A percentile compares a stretch with the other conserved stretches of the same genome.
These are phyloP conservation scores for Melanotaenia pygmaea DNA, from an alignment of 2,797 vertebrate genomes.

Conservation along the genomic window DNA sequence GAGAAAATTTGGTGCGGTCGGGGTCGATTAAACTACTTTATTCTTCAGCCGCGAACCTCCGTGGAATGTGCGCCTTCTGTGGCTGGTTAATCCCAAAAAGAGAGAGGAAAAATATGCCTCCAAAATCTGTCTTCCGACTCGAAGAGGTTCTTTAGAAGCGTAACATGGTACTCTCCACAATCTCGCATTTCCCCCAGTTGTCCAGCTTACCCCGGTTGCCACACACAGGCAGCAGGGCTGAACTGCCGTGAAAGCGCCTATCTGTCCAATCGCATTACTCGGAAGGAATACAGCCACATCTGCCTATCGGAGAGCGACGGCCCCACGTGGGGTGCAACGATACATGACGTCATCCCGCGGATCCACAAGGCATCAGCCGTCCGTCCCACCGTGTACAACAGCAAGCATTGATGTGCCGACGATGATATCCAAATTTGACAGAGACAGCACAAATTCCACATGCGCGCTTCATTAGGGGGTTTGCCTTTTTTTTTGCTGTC, in stretches of 20 bases:
- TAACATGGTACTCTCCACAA: conserved; percentile 79
- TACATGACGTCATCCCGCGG: conserved; percentile 77
- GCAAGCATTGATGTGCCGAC: conserved; percentile 57
- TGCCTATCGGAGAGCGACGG: conserved; percentile 79
- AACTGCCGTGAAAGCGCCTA: conserved; percentile 87
- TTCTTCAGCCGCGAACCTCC: conserved; percentile 74
- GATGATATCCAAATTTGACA: conserved; percentile 59
- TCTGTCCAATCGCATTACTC: conserved; percentile 86
- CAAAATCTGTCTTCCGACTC: conserved; percentile 72
- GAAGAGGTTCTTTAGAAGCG: conserved; percentile 77
- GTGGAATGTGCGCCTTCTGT: conserved; percentile 60
- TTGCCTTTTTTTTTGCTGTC: not conserved
- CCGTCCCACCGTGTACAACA: conserved; percentile 63
- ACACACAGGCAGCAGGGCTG: conserved; percentile 87
- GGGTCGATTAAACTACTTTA: conserved; percentile 75
- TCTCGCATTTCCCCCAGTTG: conserved; percentile 78
- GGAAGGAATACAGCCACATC: conserved; percentile 71
- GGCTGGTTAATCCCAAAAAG: conserved; percentile 71
- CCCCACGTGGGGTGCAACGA: conserved; percentile 87
- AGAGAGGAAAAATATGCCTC: conserved; percentile 46
- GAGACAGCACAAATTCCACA: conserved; percentile 49
- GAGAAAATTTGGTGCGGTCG: conserved; percentile 66
- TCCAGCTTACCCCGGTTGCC: conserved; percentile 83
- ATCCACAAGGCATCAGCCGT: conserved; percentile 68
- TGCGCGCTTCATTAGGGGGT: conserved; percentile 52